phyloP scores from a whole-genome alignment of 1,140 invertebrate genomes.

The Arctopsyche grandis region DNA sequence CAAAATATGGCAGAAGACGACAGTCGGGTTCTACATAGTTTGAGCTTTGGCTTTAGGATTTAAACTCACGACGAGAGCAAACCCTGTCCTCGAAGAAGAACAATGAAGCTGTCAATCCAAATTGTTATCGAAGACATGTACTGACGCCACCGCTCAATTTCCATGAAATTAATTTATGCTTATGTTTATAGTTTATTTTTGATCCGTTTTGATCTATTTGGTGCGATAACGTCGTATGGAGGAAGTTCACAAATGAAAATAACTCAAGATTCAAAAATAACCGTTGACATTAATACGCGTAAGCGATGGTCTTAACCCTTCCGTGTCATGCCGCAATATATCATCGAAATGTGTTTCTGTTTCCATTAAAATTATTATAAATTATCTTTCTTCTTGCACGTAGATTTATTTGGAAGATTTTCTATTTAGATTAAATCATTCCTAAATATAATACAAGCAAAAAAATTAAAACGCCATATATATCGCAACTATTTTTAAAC shows the following conservation, averaged over 20 bases:
- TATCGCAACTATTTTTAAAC: too few relatives aligned
- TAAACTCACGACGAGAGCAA: not conserved
- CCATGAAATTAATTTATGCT: not conserved
- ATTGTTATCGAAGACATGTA: not conserved
- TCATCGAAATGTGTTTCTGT: constrained; percentile 50
- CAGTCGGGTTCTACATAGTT: not conserved
- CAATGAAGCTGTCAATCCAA: not conserved
- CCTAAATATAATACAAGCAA: not conserved
- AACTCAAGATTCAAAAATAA: constrained; percentile 33
- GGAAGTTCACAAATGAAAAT: constrained; percentile 23
- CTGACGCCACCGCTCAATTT: not conserved
- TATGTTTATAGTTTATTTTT: not conserved
- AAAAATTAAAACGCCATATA: not conserved
- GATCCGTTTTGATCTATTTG: constrained; percentile 3
- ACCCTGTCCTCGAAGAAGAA: not conserved
- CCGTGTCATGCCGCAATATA: constrained; percentile 44
- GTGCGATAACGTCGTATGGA: not conserved
- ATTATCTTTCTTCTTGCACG: constrained; percentile 40
- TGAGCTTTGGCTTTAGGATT: not conserved
- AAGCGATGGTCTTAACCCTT: constrained; percentile 47
- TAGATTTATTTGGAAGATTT: not conserved
- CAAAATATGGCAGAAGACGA: not conserved
- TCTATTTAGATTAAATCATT: not conserved
- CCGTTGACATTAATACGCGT: constrained; percentile 31
- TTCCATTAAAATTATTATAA: constrained; percentile 49